phyloP scores from a whole-genome alignment of 1,140 invertebrate species.

The Panagrolaimus sp. region DNA sequence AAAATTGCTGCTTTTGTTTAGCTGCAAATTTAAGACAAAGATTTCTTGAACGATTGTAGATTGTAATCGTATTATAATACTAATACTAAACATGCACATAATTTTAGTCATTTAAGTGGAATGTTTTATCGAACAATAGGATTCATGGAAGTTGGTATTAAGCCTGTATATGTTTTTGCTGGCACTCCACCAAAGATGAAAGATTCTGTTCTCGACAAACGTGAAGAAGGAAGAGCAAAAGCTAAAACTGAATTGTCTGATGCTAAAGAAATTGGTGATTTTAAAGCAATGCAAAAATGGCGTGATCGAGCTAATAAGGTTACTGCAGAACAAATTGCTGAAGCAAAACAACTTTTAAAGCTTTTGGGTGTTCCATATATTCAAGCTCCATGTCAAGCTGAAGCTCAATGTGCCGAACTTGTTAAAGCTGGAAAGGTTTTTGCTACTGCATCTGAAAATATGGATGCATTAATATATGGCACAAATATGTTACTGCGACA shows the following conservation, averaged over 20 bases:
- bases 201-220: slow-evolving; percentile 73
- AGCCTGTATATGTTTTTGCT: slow-evolving; percentile 66
- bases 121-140: slow-evolving; percentile 92
- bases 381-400: slow-evolving; percentile 89
- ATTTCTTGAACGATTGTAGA: too few species aligned
- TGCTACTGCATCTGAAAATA: slow-evolving; percentile 93
- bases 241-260: slow-evolving; percentile 82
- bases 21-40: too few species aligned
- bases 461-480: slow-evolving; percentile 92
- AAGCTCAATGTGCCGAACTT: slow-evolving; percentile 92
- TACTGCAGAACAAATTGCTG: slow-evolving; percentile 71
- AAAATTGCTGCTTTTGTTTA: too few species aligned
- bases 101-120: slow-evolving; percentile 79
- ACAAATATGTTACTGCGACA: slow-evolving; percentile 78
- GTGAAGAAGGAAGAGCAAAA: slow-evolving; percentile 79
- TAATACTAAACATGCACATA: too few species aligned
- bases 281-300: slow-evolving; percentile 21
- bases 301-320: slow-evolving; percentile 82
- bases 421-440: slow-evolving; percentile 86
- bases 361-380: slow-evolving; percentile 86
- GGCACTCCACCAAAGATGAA: slow-evolving; percentile 64
- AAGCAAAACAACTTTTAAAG: slow-evolving; percentile 77
- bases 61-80: too few species aligned
- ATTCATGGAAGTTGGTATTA: slow-evolving; percentile 89
- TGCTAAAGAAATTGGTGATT: slow-evolving; percentile 76